These are phyloP conservation scores for Tympanoctomys barrerae DNA, from an alignment of 2,797 vertebrate species.

Conservation along the genomic window DNA sequence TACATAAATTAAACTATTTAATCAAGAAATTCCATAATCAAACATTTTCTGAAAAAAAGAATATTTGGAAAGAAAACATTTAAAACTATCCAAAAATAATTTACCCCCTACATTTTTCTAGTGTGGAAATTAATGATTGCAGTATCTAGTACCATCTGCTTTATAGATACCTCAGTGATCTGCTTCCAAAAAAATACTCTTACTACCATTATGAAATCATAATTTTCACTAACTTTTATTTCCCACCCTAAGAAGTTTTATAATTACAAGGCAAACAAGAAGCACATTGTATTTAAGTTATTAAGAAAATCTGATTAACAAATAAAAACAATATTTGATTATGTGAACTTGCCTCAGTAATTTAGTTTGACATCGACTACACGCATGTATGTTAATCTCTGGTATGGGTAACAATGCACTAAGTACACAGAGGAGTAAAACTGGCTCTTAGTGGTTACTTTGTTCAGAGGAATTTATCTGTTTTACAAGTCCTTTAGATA, in stretches of 20 bases:
- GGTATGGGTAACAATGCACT: neutral
- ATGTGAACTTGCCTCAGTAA: neutral
- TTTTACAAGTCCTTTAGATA: neutral
- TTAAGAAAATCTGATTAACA: neutral
- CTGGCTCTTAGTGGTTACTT: neutral
- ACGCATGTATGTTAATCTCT: neutral
- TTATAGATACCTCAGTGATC: slow-evolving; percentile 64
- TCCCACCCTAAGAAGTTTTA: neutral
- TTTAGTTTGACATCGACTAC: neutral
- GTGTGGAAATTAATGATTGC: slow-evolving; percentile 83
- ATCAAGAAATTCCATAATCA: neutral
- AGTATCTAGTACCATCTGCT: slow-evolving; percentile 83
- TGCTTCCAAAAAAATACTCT: slow-evolving; percentile 3
- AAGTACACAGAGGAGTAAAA: neutral
- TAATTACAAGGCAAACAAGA: neutral
- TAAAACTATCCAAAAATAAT: slow-evolving; percentile 77
- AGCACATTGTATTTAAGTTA: neutral
- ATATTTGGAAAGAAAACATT: slow-evolving; percentile 73
- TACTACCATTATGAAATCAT: neutral
- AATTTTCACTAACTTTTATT: neutral
- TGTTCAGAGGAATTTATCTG: neutral
- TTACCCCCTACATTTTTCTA: slow-evolving; percentile 74
- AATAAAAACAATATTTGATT: neutral
- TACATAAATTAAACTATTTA: neutral
- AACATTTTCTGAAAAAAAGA: slow-evolving; percentile 52